phyloP scores from a whole-genome alignment of 2,113 vertebrate species.

The Jacana jacana region DNA sequence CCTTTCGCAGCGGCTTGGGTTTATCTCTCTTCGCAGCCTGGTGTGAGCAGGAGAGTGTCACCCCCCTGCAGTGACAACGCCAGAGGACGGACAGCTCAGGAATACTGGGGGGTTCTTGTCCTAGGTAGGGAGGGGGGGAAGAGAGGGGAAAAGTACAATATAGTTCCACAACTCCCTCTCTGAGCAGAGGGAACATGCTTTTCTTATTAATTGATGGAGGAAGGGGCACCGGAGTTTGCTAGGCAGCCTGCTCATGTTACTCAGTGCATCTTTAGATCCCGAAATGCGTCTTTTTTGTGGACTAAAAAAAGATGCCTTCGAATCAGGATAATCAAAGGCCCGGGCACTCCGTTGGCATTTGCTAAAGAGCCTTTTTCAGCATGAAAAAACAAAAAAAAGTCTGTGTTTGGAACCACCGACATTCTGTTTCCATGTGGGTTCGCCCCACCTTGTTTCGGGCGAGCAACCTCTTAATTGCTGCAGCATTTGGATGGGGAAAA shows the following conservation, averaged over 20 bases:
- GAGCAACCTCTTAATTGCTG: slow-evolving; percentile 52
- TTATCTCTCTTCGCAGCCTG: neutral
- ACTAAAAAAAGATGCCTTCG: slow-evolving; percentile 22
- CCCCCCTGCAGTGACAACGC: neutral
- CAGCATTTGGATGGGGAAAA: slow-evolving; percentile 29
- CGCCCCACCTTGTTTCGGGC: slow-evolving; percentile 6
- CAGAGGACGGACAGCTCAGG: neutral
- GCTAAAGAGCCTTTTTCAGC: neutral
- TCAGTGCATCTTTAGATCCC: slow-evolving; percentile 44
- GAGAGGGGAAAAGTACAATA: neutral
- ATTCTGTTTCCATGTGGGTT: slow-evolving; percentile 8
- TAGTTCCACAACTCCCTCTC: neutral
- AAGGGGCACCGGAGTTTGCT: slow-evolving; percentile 36
- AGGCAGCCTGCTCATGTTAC: slow-evolving; percentile 60
- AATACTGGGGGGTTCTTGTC: neutral
- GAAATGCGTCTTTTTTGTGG: neutral
- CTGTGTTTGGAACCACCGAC: neutral
- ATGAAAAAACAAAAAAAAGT: neutral
- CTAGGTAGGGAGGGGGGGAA: neutral
- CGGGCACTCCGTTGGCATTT: neutral
- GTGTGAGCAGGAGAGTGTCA: neutral
- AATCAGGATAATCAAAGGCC: slow-evolving; percentile 32
- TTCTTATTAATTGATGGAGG: slow-evolving; percentile 64
- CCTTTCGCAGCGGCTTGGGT: neutral
- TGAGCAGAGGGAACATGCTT: slow-evolving; percentile 33